Percentiles rank a stretch among this genome's conserved stretches.
phyloP scores from a whole-genome alignment of 2,888 invertebrate species.

The Odontomyia ornata region DNA sequence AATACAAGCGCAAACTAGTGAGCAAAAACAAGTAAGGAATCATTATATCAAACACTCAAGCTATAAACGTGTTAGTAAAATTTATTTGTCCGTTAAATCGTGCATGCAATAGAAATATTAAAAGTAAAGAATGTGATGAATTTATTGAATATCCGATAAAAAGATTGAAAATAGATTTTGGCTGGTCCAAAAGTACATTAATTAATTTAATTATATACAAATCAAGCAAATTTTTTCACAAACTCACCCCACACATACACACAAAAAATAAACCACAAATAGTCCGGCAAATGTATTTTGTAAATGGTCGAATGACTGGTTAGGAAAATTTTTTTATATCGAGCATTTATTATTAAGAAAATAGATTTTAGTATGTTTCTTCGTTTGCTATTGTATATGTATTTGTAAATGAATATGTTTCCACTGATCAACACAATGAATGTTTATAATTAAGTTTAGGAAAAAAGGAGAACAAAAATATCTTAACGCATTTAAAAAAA shows the following conservation, averaged over 20 bases:
- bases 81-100: too few species aligned
- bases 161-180: conserved; percentile 14
- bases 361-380: not conserved
- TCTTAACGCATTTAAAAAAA: not conserved
- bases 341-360: conserved; percentile 32
- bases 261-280: not conserved
- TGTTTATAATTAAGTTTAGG: not conserved
- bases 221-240: not conserved
- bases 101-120: too few species aligned
- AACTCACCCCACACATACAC: too few species aligned
- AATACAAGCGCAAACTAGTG: not conserved
- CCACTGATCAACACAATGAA: not conserved
- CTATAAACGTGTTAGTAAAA: too few species aligned
- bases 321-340: conserved; percentile 24
- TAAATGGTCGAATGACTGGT: not conserved
- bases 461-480: not conserved
- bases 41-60: conserved; percentile 1
- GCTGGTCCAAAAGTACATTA: conserved; percentile 35
- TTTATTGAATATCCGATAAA: too few species aligned
- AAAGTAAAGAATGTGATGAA: too few species aligned
- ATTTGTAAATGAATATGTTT: not conserved
- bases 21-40: not conserved
- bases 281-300: not conserved
- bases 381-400: not conserved
- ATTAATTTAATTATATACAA: conserved; percentile 7